phyloP scores from a whole-genome alignment of 2,797 vertebrate species.

The Vespertilio murinus region DNA sequence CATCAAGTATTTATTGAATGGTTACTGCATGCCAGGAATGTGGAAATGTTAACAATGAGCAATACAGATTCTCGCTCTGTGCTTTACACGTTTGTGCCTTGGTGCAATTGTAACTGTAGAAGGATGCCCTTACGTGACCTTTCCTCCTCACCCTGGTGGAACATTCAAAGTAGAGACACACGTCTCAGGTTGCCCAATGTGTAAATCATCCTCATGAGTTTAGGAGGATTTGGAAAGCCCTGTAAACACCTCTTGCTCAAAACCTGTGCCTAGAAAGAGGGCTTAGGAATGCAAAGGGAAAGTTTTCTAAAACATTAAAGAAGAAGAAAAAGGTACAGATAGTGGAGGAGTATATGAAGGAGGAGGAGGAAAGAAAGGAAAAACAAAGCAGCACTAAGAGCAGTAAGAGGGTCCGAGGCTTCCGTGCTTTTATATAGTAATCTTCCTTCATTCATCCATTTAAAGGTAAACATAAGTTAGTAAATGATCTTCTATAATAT shows the following conservation, averaged over 20 bases:
- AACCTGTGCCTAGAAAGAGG: constrained; percentile 8
- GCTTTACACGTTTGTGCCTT: background rate
- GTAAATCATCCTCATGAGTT: background rate
- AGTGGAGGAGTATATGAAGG: background rate
- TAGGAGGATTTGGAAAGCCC: background rate
- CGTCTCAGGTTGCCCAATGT: constrained; percentile 41
- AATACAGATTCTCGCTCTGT: background rate
- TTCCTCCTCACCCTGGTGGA: background rate
- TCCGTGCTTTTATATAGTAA: background rate
- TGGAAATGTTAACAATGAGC: background rate
- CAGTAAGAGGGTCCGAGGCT: background rate
- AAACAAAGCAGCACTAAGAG: background rate
- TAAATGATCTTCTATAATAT: background rate
- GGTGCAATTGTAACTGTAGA: background rate
- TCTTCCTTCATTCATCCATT: background rate
- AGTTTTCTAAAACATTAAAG: background rate
- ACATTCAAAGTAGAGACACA: background rate
- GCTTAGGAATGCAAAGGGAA: background rate
- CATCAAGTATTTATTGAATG: background rate
- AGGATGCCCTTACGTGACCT: background rate
- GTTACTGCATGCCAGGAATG: background rate
- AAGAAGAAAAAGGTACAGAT: background rate
- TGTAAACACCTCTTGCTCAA: background rate
- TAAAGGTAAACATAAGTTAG: background rate
- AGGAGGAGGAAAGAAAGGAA: background rate